These are phyloP conservation scores for Enchytraeus crypticus DNA, from an alignment of 2,888 invertebrate genomes.

Conservation along the genomic window DNA sequence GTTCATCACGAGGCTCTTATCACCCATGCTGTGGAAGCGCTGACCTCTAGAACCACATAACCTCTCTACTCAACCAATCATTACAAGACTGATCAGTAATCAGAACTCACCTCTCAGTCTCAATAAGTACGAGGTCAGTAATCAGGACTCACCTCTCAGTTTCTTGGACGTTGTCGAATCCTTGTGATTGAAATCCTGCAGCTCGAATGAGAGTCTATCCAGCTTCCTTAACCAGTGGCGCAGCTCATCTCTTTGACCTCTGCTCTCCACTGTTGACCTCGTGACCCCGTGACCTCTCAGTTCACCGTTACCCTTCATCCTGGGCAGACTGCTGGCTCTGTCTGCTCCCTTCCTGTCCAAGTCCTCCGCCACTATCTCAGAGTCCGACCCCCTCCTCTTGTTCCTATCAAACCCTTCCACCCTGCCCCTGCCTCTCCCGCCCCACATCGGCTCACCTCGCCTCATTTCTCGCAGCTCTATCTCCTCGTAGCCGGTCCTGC, in stretches of 20 bases:
- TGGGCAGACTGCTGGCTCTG: conserved; percentile 1
- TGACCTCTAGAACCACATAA: too few species aligned
- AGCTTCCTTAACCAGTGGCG: conserved; percentile 44
- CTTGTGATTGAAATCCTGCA: conserved; percentile 32
- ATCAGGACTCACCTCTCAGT: too few species aligned
- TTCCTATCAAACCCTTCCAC: not conserved
- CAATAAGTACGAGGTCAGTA: too few species aligned
- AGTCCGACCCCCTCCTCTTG: conserved; percentile 70
- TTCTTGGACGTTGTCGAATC: too few species aligned
- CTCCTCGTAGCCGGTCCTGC: not conserved
- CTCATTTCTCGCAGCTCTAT: not conserved
- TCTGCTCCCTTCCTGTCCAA: too few species aligned
- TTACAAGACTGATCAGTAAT: too few species aligned
- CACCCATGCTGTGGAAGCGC: too few species aligned
- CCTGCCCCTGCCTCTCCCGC: not conserved
- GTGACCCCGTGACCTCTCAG: conserved; percentile 25
- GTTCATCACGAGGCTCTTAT: too few species aligned
- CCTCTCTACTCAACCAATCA: too few species aligned
- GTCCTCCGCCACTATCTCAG: conserved; percentile 60
- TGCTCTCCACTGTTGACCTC: conserved; percentile 37
- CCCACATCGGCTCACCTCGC: not conserved
- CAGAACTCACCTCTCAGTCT: too few species aligned
- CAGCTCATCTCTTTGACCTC: conserved; percentile 38
- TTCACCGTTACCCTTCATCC: not conserved
- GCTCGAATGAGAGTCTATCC: conserved; percentile 50